Evolutionary conservation across 1,140 invertebrate genomes (phyloP), one percentile per base, ranked within the genome.

Genomic region (Megathymus violae): DNA sequence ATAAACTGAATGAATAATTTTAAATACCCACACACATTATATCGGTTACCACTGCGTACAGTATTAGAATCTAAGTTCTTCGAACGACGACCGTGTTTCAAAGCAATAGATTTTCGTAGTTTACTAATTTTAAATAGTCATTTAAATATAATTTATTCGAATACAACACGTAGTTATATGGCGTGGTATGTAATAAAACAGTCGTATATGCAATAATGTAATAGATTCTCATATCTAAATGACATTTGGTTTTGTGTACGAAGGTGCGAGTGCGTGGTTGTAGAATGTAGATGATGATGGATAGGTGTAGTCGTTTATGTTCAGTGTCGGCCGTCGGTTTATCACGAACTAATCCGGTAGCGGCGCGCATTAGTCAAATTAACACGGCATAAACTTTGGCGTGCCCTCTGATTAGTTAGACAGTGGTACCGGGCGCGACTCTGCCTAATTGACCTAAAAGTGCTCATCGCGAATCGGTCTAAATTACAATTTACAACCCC

Each of bases 401-500:
- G 78, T 78, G 80, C 77, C 83, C 84, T 48, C 82, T 88, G 87
- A 87, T 88, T 86, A 87, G 82, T 76, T 64, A 62, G 70, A 69
- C 62, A 64, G 62, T 63, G 70, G 51, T 63, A 56, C 65, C 79
- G 81, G 78, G 80, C 71, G 83, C 81, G 82, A 82, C 83, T 80
- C 75, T 84, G 82, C 71, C 80, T 89, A 89, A 89, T 89, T 89
- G 87, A 89, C 87, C 87, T 88, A 89, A 89, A 88, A 89, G 79
- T 87, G 81, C 78, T 87, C 71, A 79, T 68, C 87, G 88, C 87
- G 87, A 88, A 88, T 89, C 85, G 85, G 74, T 88, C 85, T 74
- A 77, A 81, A 83, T 80, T 78, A 79, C 78, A 64, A 66, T 71
- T 78, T 78, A 80, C 76, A 78, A 80, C 64, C 62, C 52, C 6